phyloP scores from a whole-genome alignment of 2,797 vertebrate species.

The Pseudopleuronectes americanus region DNA sequence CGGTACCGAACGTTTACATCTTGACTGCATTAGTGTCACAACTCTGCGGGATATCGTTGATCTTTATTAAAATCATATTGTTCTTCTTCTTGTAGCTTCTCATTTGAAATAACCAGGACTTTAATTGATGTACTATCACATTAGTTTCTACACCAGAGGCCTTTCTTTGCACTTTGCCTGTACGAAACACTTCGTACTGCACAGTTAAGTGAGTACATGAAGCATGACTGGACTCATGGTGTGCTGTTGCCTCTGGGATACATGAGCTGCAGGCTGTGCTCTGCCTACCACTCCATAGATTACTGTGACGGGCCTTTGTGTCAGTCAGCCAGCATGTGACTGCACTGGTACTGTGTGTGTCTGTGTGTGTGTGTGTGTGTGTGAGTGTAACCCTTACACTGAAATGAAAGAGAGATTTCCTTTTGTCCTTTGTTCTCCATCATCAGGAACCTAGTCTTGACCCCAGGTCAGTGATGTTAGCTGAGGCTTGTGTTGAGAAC shows the following conservation, averaged over 20 bases:
- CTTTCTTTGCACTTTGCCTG: no score
- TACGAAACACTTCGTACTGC: background rate
- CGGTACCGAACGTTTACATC: no score
- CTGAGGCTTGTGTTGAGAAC: no score
- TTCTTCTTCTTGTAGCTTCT: background rate
- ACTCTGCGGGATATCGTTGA: no score
- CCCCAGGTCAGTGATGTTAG: background rate
- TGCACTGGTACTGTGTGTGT: slow-evolving; percentile 25
- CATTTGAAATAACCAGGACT: background rate
- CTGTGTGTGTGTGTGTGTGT: slow-evolving; percentile 12
- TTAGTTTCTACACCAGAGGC: background rate
- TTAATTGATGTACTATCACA: background rate
- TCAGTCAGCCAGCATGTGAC: slow-evolving; percentile 69
- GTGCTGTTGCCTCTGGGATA: slow-evolving; percentile 11
- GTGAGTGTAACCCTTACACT: slow-evolving; percentile 8
- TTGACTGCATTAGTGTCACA: background rate
- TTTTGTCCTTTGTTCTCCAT: slow-evolving; percentile 10
- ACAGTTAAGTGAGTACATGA: slow-evolving; percentile 8
- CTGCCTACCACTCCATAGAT: slow-evolving; percentile 42
- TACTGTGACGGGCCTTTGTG: slow-evolving; percentile 63
- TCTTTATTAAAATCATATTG: background rate
- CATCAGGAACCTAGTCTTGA: slow-evolving; percentile 19
- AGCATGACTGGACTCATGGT: slow-evolving; percentile 52
- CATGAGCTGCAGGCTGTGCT: slow-evolving; percentile 48
- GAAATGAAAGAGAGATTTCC: background rate